Evolutionary conservation across 2,888 invertebrate species (phyloP), one percentile per base, ranked within the genome.

Genomic region (Melinaea menophilus): DNA sequence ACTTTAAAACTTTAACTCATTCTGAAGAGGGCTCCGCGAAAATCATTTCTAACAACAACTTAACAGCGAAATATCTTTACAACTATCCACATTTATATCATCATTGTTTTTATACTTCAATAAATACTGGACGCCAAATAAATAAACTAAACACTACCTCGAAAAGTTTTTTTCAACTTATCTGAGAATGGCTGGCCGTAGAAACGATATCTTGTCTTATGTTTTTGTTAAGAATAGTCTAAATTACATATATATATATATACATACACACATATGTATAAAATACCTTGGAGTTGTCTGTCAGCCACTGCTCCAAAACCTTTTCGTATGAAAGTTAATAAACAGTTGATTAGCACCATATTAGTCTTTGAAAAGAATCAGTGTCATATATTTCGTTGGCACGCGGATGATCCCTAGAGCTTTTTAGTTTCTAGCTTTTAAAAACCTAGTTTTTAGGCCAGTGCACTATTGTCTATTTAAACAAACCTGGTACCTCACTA

Each of bases 1-100:
- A 74, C 72, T 79, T 77, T 76, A 61, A 66, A 69, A 54, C 68
- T 73, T 72, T 69, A 66, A 73, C 77, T 73, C 72, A 73, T 69
- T 68, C 66, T 72, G 74, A 69, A 58, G 60, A 63, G 68, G 64
- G 68, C 61, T 71, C 69, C 65, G 64, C 56, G 41, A 64, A 71
- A 71, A 69, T 72, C 71, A 69, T 69, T 73, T 67, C 69, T 56
- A 70, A 70, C 71, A 66, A 72, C 73, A 72, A 72, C 74, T 75
- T 70, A 73, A 72, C 7, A 41, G 9, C 41, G 63, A 63, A 55
- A 46, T 59, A 66, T 70, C 55, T 60, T 62, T 41, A 31, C 22
- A 47, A 51, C 13, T 54, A 33, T 31, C 31, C 0, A 46, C 7
- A 3, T n/a, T 47, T 48, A n/a, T 48, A 11, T 48, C 9, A 11